These are phyloP conservation scores for Venturia canescens DNA, from an alignment of 1,140 invertebrate genomes.

Conservation along the genomic window DNA sequence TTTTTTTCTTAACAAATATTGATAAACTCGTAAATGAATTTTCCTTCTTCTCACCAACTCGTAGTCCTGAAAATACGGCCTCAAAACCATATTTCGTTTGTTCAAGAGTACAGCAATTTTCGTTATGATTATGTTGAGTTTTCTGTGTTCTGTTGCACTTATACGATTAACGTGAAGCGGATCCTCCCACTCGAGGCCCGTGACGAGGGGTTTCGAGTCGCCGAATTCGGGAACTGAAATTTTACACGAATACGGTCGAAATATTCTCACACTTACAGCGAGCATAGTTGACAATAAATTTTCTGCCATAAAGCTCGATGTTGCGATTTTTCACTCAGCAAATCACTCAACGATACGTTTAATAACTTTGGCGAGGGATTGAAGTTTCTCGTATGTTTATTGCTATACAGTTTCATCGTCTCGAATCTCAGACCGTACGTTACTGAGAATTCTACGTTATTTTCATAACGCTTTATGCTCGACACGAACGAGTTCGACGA, in stretches of 20 bases:
- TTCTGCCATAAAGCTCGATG: no score
- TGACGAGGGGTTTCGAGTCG: slow-evolving; percentile 73
- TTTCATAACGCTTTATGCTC: no score
- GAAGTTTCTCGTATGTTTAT: no score
- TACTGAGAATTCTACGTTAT: no score
- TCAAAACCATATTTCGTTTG: slow-evolving; percentile 78
- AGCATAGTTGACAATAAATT: no score
- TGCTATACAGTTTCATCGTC: no score
- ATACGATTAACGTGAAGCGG: slow-evolving; percentile 79
- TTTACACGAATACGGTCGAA: not conserved
- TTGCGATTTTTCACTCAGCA: no score
- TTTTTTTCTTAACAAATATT: not conserved
- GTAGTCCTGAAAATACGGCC: slow-evolving; percentile 87
- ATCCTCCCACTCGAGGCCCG: slow-evolving; percentile 81
- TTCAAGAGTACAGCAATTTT: slow-evolving; percentile 80
- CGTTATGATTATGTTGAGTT: slow-evolving; percentile 80
- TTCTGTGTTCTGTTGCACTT: slow-evolving; percentile 80
- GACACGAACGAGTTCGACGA: no score
- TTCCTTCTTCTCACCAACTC: slow-evolving; percentile 77
- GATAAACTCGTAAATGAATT: not conserved
- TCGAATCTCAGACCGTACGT: no score
- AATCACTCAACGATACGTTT: no score
- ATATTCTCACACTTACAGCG: no score
- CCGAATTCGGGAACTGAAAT: slow-evolving; percentile 75
- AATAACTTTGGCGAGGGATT: no score